These are phyloP conservation scores for Phalloptychus januarius DNA, from an alignment of 2,797 vertebrate species.

Conservation along the genomic window DNA sequence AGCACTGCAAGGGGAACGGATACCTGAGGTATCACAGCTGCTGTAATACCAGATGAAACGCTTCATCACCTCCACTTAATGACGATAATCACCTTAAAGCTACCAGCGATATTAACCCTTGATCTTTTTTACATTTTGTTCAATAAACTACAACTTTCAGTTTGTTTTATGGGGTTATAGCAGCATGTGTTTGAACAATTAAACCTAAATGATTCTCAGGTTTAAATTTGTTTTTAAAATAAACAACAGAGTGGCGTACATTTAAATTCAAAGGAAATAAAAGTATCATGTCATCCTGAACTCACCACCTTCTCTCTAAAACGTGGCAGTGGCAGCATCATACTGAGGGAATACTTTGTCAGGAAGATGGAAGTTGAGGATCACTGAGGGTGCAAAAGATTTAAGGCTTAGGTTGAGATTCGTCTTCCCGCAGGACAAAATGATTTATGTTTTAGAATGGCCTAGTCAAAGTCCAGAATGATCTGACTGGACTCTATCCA, in stretches of 20 bases:
- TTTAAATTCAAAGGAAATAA: not conserved
- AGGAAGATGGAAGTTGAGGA: not conserved
- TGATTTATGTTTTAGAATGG: not conserved
- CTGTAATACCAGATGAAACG: not conserved
- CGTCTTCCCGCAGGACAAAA: not conserved
- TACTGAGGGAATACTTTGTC: not conserved
- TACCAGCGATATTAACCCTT: not conserved
- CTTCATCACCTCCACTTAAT: not conserved
- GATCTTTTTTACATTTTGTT: not conserved
- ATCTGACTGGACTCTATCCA: not conserved
- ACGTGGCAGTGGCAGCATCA: not conserved
- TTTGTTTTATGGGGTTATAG: not conserved
- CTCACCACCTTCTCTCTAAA: not conserved
- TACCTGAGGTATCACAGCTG: conserved; percentile 84
- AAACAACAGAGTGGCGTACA: too few species aligned
- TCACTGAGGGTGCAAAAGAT: not conserved
- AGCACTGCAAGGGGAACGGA: conserved; percentile 93
- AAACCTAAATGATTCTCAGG: not conserved
- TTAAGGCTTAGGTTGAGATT: not conserved
- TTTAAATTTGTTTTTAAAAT: not conserved
- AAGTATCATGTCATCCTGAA: not conserved
- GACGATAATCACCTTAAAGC: not conserved
- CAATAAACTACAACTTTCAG: not conserved
- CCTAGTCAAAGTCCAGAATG: not conserved
- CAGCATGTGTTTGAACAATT: not conserved